Evolutionary conservation across 1,140 invertebrate genomes (phyloP).

Genomic region (Hyphantria cunea): DNA sequence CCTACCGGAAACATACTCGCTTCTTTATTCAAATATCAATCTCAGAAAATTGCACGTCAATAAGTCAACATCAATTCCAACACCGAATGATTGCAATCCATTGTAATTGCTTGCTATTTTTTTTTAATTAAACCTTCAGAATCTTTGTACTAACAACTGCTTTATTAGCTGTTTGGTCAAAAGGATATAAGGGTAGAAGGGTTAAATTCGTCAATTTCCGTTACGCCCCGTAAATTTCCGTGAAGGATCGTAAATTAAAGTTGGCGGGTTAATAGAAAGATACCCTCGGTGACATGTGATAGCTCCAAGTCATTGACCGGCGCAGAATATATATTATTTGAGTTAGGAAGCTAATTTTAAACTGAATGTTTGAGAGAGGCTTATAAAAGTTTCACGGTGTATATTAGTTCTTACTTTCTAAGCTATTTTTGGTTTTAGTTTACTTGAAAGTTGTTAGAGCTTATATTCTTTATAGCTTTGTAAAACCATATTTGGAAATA

Average conservation of each 20-base stretch:
- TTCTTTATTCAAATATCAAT: not conserved
- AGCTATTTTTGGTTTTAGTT: too few species aligned
- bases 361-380: too few species aligned
- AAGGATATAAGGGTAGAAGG: not conserved
- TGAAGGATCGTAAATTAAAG: conserved; percentile 2
- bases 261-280: conserved; percentile 9
- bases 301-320: not conserved
- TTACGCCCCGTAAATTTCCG: conserved; percentile 2
- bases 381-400: too few species aligned
- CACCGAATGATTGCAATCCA: not conserved
- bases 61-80: not conserved
- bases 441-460: too few species aligned
- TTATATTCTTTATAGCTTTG: too few species aligned
- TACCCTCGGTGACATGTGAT: conserved; percentile 1
- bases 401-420: too few species aligned
- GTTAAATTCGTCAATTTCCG: conserved; percentile 1
- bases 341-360: too few species aligned
- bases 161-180: conserved; percentile 3
- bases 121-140: not conserved
- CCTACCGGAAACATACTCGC: too few species aligned
- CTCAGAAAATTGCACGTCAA: not conserved
- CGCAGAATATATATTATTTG: too few species aligned
- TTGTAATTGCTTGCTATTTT: not conserved
- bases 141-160: not conserved
- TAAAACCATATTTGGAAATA: too few species aligned